Base-by-base conservation (phyloP, 2,888 invertebrate species). In the Pandemis heparana region DNA sequence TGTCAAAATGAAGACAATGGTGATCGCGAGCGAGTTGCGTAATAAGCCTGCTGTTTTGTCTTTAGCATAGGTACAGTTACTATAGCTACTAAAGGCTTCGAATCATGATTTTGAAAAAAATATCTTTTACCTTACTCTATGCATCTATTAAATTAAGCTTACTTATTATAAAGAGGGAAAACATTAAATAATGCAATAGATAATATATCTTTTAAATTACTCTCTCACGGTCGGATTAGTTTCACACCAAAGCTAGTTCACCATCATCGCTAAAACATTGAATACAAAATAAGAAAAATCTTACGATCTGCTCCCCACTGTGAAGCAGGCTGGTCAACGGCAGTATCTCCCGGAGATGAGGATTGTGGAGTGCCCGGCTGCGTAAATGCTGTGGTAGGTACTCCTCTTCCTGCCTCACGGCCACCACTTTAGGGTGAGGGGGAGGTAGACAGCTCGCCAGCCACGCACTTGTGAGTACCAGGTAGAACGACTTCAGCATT, bases 361-460 rank as follows among this genome's bases (percentile, higher is more conserved):
- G 95, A 75, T 96, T 95, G 78, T 94, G 94, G 68, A 96, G 94
- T 39, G 96, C 96, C 0, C 95, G 95, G 82, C 95, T 96, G 71
- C 95, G 89, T 38, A 95, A 86, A 75, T 95, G 89, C n/a, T 90
- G 88, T 1, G 96, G 96, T 62, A 96, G 85, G 0, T 83, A 88
- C 70, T 95, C 94, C 80, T 96, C 96, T 80, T 95, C 94, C 23
- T 90, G 94, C 18, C 95, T 90, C 46, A 95, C 95, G 64, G 95
- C 95, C 61, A 96, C 82, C 41, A 96, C 96, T 6, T 95, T 95
- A 1, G 95, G 95, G 80, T 96, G 96, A 16, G 95, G 95, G 10
- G 93, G 93, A 2, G 91, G 92, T 8, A 88, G 76, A 72, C 88
- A 84, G 64, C 78, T 80, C 39, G 80, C 90, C 60, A 89, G 51